Evolutionary conservation across 2,888 invertebrate species (phyloP).

Genomic region (Elegia similella): DNA sequence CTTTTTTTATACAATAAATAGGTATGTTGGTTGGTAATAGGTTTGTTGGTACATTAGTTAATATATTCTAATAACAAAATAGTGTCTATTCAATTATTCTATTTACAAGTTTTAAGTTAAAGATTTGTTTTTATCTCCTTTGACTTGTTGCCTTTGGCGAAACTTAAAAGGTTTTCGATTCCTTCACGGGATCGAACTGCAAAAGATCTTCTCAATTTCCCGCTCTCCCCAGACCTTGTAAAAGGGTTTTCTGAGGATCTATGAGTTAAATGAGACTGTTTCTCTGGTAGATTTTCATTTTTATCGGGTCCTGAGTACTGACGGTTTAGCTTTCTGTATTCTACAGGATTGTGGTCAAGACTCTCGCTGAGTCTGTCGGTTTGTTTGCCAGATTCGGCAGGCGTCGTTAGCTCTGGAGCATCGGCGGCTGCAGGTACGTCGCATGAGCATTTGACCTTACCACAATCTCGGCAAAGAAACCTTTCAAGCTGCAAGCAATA

Average conservation of each 20-base stretch:
- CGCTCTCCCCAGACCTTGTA: constrained; percentile 57
- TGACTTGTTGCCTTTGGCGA: constrained; percentile 56
- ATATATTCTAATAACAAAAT: background rate
- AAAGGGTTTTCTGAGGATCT: constrained; percentile 61
- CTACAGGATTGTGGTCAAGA: constrained; percentile 41
- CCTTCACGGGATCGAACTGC: constrained; percentile 73
- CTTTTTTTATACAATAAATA: too few species aligned
- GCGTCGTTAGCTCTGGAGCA: constrained; percentile 32
- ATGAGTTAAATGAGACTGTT: constrained; percentile 37
- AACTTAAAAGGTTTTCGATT: constrained; percentile 66
- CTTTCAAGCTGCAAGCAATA: constrained; percentile 87
- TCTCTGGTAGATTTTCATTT: constrained; percentile 30
- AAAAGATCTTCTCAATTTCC: constrained; percentile 68
- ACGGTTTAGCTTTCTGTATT: constrained; percentile 53
- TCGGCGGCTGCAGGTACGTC: constrained; percentile 41
- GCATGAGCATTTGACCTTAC: constrained; percentile 85
- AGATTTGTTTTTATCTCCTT: constrained; percentile 50
- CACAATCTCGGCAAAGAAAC: constrained; percentile 87
- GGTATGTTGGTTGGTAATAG: too few species aligned
- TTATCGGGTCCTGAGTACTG: constrained; percentile 55
- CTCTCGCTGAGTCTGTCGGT: constrained; percentile 32
- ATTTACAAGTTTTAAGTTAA: constrained; percentile 28
- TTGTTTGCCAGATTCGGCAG: constrained; percentile 30
- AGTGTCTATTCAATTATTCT: background rate
- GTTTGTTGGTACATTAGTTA: too few species aligned